Evolutionary conservation across 2,888 invertebrate genomes (phyloP), one percentile per base, ranked within the genome.

Genomic region (Phanerotoma sp.): DNA sequence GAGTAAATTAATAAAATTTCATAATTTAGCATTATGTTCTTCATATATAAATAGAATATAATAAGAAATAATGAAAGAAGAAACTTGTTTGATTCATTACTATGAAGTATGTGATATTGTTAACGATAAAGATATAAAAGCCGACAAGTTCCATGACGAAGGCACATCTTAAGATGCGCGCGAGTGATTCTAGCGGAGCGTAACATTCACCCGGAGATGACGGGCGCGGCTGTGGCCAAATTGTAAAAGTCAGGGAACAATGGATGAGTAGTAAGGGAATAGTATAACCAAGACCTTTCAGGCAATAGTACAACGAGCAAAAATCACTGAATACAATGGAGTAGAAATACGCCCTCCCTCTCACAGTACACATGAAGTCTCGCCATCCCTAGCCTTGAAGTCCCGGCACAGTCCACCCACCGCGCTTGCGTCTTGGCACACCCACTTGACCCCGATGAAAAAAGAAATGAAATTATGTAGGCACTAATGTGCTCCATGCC

Each of bases 181-280:
- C 50, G 50, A 51, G 42, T 42, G 42, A 42, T 51, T 51, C 25
- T 33, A 25, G 16, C 28, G 38, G 28, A 28, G 48, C 33, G 47
- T 15, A 40, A 49, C 16, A 49, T 49, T 40, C 30, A 51, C 41
- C 42, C 21, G 63, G 65, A 66, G 69, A 72, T 70, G 73, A 73
- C 66, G 69, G 66, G 67, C 65, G 64, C 58, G 60, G 63, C 57
- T 25, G 25, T 57, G 49, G 18, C 48, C 65, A 61, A 71, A 72
- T 70, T 66, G 68, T 72, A 70, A 74, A 73, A 73, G 67, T 71
- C 64, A 44, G 61, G 61, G 68, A 73, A 74, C 73, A 74, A 74
- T 73, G 70, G 74, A 62, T 68, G 66, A 67, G 62, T 64, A 38
- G 18, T 38, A 55, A 45, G 30, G 62, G 65, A 67, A 66, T 69